Conservation (phyloP, 2,797 vertebrate species). For the Bufotes viridis region DNA sequence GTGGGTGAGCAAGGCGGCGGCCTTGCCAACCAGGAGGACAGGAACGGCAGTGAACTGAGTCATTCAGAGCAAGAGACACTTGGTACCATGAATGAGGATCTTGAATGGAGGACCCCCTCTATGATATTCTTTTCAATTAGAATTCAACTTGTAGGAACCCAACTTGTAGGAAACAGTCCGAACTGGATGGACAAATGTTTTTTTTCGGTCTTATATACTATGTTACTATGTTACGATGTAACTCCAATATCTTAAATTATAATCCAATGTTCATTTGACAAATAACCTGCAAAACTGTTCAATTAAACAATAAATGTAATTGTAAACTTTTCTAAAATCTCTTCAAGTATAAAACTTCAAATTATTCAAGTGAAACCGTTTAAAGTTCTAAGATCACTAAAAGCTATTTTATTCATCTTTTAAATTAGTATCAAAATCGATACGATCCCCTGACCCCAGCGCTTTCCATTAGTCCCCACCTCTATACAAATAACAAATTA, state of each 20-base stretch:
- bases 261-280: neutral
- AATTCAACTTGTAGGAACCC: no score
- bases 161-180: no score
- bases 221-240: no score
- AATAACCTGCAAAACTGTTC: neutral
- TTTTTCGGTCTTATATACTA: no score
- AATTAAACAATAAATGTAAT: neutral
- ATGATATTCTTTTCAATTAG: no score
- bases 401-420: conserved; percentile 60
- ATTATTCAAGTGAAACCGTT: conserved; percentile 39
- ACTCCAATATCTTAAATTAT: neutral
- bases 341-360: conserved; percentile 11
- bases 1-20: no score
- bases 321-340: conserved; percentile 42
- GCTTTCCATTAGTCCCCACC: conserved; percentile 39
- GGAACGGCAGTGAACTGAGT: no score
- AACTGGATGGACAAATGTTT: no score
- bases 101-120: no score
- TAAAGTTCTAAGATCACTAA: conserved; percentile 54
- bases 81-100: no score
- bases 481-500: conserved; percentile 37
- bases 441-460: conserved; percentile 26
- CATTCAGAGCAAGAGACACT: no score
- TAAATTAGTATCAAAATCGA: conserved; percentile 48
- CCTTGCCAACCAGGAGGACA: no score